Evolutionary conservation across 2,113 vertebrate species (phyloP), one percentile per base, ranked within the genome.

Genomic region (Ranitomeya imitator): DNA sequence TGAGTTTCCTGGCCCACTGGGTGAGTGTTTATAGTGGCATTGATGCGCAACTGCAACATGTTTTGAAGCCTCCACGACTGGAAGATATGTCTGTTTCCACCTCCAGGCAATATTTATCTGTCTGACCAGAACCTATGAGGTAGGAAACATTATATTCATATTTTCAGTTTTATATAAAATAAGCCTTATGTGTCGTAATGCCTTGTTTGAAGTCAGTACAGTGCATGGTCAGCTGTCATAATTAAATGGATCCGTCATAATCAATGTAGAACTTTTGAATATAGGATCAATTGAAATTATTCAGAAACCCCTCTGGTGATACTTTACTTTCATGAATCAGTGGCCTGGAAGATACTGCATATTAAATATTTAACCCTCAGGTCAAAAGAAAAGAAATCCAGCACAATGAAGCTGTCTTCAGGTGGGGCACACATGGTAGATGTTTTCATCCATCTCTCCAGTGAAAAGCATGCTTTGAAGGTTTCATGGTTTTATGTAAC

Each of bases 401-500:
- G 18, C 78, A 52, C 78, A 6, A 52, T 31, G n/a, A 69, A 31
- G 21, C 55, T 86, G 51, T 31, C 85, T 86, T 86, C 74, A 86
- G 85, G 85, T 86, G 76, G 77, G 76, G 45, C 51, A 79, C 57
- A 52, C 14, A 79, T 79, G 85, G 45, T 23, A 23, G 79, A 67
- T 63, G 31, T 51, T 45, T 63, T 85, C n/a, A 76, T 85, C 52
- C 65, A 51, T 85, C 26, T 76, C 69, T 57, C 51, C 15, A 59
- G 69, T 85, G 51, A 6, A n/a, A 74, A 19, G 67, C 69, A 57
- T 63, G 85, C 73, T 78, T 86, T 86, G 57, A 78, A 78, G 73
- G 78, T 86, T 86, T 61, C 13, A 78, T 85, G 69, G 51, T 78
- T 86, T 86, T 63, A 60, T 86, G 63, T 78, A 45, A 61, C 37